These are phyloP conservation scores for Pyrocoelia pectoralis DNA, from an alignment of 2,888 invertebrate genomes.

Conservation along the genomic window DNA sequence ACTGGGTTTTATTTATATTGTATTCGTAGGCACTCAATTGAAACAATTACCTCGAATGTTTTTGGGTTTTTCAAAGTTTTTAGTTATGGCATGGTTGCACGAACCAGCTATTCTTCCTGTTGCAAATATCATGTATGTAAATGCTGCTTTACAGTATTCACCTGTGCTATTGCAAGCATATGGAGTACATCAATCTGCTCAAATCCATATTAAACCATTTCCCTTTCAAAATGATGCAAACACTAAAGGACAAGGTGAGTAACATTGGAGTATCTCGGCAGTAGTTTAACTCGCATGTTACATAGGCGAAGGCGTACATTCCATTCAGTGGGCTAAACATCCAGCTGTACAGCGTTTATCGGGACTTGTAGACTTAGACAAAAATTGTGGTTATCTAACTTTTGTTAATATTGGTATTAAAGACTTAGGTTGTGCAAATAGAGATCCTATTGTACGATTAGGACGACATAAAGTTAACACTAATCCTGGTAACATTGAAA, in stretches of 20 bases:
- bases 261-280: neutral
- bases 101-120: constrained; percentile 82
- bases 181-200: constrained; percentile 70
- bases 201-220: constrained; percentile 74
- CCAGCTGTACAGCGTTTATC: constrained; percentile 74
- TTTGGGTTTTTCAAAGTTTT: constrained; percentile 77
- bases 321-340: constrained; percentile 69
- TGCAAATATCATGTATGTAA: constrained; percentile 82
- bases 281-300: neutral
- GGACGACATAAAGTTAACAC: constrained; percentile 37
- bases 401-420: constrained; percentile 76
- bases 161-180: constrained; percentile 85
- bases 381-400: constrained; percentile 87
- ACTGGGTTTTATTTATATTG: neutral
- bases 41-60: constrained; percentile 79
- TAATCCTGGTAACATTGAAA: constrained; percentile 36
- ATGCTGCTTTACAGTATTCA: constrained; percentile 85
- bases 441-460: constrained; percentile 50
- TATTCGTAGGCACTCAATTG: constrained; percentile 69
- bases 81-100: constrained; percentile 87
- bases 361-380: constrained; percentile 73
- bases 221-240: constrained; percentile 65
- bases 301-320: constrained; percentile 35
- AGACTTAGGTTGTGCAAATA: constrained; percentile 66
- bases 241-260: constrained; percentile 43